phyloP scores from a whole-genome alignment of 2,888 invertebrate genomes.

The Drosophila mayaguana region DNA sequence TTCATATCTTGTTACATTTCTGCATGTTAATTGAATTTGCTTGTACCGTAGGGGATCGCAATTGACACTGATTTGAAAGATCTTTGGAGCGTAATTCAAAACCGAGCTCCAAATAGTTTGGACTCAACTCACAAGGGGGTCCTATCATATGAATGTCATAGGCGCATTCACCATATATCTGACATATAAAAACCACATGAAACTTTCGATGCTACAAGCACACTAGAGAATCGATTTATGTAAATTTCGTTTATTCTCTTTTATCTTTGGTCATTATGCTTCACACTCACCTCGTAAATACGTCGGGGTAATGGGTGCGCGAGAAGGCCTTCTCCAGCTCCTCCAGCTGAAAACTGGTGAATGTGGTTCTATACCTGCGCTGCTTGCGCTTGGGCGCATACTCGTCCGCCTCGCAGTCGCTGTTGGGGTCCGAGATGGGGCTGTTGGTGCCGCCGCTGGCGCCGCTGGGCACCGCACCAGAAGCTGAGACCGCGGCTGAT shows the following conservation, averaged over 20 bases:
- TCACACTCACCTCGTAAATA: conserved; percentile 93
- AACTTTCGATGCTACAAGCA: conserved; percentile 9
- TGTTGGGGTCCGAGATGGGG: conserved; percentile 88
- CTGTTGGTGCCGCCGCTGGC: conserved; percentile 84
- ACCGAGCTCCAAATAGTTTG: conserved; percentile 41
- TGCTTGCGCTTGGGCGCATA: conserved; percentile 95
- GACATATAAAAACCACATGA: conserved; percentile 40
- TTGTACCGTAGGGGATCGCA: conserved; percentile 26
- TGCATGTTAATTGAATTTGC: conserved; percentile 66
- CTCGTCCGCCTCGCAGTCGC: conserved; percentile 89
- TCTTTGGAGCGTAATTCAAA: conserved; percentile 27
- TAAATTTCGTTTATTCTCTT: conserved; percentile 55
- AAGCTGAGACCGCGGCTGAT: conserved; percentile 47
- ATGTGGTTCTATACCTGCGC: conserved; percentile 95
- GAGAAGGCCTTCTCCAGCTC: conserved; percentile 98
- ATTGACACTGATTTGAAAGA: conserved; percentile 31
- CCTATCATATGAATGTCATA: conserved; percentile 14
- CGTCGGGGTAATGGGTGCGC: conserved; percentile 98
- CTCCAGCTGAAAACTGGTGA: conserved; percentile 97
- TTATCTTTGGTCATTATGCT: conserved; percentile 33
- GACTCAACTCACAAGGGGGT: conserved; percentile 18
- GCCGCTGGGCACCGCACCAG: conserved; percentile 79
- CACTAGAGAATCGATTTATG: conserved; percentile 58
- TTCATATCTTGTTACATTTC: conserved; percentile 39
- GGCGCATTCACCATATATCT: conserved; percentile 38